Evolutionary conservation across 2,113 vertebrate species (phyloP).

Genomic region (Myocastor coypus): DNA sequence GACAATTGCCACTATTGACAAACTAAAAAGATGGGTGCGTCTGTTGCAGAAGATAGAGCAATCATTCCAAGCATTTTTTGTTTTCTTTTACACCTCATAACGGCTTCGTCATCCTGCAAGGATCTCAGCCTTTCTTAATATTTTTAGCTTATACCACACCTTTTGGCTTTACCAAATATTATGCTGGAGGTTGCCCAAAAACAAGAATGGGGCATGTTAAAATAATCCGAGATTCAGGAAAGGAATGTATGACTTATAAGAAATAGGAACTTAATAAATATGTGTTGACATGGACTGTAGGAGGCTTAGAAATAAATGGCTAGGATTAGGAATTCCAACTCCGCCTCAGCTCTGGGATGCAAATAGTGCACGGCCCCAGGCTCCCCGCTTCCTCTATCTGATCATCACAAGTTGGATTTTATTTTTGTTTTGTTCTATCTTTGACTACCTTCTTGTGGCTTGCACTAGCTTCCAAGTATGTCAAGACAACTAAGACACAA

Average conservation of each 20-base stretch:
- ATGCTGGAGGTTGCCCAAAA: constrained; percentile 58
- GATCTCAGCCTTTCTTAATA: constrained; percentile 52
- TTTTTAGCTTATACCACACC: constrained; percentile 43
- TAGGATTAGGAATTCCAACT: background rate
- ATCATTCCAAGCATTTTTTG: constrained; percentile 2
- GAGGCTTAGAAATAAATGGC: background rate
- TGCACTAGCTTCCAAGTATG: background rate
- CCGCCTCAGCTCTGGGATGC: background rate
- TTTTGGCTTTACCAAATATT: constrained; percentile 56
- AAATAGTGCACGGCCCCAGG: background rate
- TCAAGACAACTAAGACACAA: background rate
- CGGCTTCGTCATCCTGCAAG: background rate
- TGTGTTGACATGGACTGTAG: constrained; percentile 33
- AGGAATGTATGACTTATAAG: constrained; percentile 36
- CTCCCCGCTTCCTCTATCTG: background rate
- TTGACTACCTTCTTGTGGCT: background rate
- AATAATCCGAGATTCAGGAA: constrained; percentile 62
- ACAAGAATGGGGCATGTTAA: constrained; percentile 37
- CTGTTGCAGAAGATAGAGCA: constrained; percentile 37
- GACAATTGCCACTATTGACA: background rate
- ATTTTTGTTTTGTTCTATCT: background rate
- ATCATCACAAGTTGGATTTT: constrained; percentile 2
- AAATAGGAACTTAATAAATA: constrained; percentile 48
- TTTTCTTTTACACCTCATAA: constrained; percentile 32
- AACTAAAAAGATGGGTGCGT: background rate